These are phyloP conservation scores for Trachops cirrhosus DNA, from an alignment of 2,797 vertebrate species.

Conservation along the genomic window DNA sequence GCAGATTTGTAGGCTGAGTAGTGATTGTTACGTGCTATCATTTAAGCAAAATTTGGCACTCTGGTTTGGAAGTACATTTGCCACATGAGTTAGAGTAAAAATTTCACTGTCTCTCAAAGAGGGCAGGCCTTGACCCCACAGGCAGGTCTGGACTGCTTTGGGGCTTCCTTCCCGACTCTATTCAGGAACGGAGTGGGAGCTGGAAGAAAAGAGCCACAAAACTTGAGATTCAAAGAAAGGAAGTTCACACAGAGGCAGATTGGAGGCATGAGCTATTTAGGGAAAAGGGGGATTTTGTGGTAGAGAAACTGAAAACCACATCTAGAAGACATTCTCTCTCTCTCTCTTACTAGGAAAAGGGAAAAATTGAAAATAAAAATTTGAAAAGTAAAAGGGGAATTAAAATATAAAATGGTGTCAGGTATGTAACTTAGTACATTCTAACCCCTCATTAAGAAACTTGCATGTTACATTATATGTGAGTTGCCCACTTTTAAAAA, in stretches of 20 bases:
- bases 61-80: neutral
- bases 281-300: neutral
- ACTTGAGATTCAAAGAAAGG: neutral
- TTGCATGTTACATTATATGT: neutral
- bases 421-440: neutral
- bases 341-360: neutral
- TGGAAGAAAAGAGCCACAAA: neutral
- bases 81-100: neutral
- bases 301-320: neutral
- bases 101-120: no score
- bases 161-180: neutral
- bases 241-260: neutral
- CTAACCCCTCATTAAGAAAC: conserved; percentile 1
- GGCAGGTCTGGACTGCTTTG: neutral
- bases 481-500: neutral
- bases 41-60: neutral
- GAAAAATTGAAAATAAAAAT: neutral
- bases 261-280: neutral
- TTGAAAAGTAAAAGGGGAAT: conserved; percentile 14
- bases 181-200: neutral
- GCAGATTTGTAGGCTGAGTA: neutral
- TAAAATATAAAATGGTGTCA: neutral
- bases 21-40: neutral
- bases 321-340: neutral
- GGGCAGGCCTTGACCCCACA: neutral